Evolutionary conservation across 2,113 vertebrate genomes (phyloP), one percentile per base, ranked within the genome.

Genomic region (Cavia aperea): DNA sequence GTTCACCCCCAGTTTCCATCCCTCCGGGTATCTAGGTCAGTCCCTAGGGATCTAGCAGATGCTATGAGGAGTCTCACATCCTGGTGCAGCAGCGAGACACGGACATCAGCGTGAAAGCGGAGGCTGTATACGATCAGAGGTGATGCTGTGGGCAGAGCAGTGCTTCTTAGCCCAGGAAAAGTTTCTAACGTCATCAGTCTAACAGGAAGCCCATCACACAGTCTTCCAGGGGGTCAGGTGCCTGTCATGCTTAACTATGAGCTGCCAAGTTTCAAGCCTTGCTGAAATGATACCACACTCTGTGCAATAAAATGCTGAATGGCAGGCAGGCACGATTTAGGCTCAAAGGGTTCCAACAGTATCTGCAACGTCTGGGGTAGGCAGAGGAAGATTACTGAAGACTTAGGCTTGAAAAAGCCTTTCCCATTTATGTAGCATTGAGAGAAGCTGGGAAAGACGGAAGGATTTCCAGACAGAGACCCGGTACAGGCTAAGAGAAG

Each of bases 21-120:
- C 26, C 31, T 15, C n/a, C 66, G 7, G 0, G 2, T 14, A n/a
- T 19, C 43, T 15, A 14, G 65, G 83, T 75, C 11, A 62, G 31
- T 75, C 62, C 60, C 46, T 33, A 13, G 58, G 82, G 29, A 46
- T 19, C 62, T 7, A 3, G 19, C 2, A 16, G 56, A 46, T 36
- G 58, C 23, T 7, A 2, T 81, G 33, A 89, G 11, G 39, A 5
- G 31, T 77, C 72, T 84, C 0, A 0, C 0, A 51, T 83, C 54
- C 58, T n/a, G 4, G 33, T 4, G 12, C 3, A 65, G 65, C 70
- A 60, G 12, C 0, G 39, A 43, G 88, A 77, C 13, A 16, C 60
- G 43, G 8, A 3, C 15, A 12, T 2, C 4, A 4, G 11, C 39
- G 29, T 73, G 73, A 65, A 18, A 43, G n/a, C 39, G n/a, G 81